Conservation (phyloP, 2,113 vertebrate genomes). For the Prionailurus viverrinus region DNA sequence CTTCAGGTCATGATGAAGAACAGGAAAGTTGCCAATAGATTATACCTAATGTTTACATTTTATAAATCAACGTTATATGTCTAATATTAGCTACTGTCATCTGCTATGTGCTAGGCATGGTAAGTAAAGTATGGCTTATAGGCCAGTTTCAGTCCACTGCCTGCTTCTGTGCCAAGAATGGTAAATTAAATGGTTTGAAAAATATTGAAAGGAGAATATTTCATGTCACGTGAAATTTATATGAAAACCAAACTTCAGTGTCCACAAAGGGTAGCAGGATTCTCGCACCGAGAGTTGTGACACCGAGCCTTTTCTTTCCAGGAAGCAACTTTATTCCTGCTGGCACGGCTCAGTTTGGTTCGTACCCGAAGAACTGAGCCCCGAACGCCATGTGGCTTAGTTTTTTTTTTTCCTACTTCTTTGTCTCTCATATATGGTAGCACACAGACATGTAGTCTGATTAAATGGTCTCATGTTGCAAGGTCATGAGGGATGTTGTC, state of each 20-base stretch:
- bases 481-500: too few relatives aligned
- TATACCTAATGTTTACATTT: not conserved
- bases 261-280: not conserved
- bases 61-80: not conserved
- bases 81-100: not conserved
- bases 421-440: too few relatives aligned
- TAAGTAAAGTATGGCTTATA: not conserved
- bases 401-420: too few relatives aligned
- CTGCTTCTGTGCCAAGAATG: conserved; percentile 1
- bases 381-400: too few relatives aligned
- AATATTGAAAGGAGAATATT: not conserved
- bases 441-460: too few relatives aligned
- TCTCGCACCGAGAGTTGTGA: too few relatives aligned
- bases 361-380: too few relatives aligned
- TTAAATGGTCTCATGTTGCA: too few relatives aligned
- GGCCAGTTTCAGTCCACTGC: not conserved
- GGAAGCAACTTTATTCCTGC: too few relatives aligned
- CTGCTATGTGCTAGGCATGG: not conserved
- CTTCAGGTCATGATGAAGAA: not conserved
- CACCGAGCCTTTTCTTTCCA: too few relatives aligned
- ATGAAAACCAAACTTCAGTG: conserved; percentile 7
- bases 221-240: not conserved
- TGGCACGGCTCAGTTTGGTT: too few relatives aligned
- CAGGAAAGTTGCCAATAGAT: not conserved
- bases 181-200: not conserved